These are phyloP conservation scores for Bembecia ichneumoniformis DNA, from an alignment of 2,888 invertebrate species.

Conservation along the genomic window DNA sequence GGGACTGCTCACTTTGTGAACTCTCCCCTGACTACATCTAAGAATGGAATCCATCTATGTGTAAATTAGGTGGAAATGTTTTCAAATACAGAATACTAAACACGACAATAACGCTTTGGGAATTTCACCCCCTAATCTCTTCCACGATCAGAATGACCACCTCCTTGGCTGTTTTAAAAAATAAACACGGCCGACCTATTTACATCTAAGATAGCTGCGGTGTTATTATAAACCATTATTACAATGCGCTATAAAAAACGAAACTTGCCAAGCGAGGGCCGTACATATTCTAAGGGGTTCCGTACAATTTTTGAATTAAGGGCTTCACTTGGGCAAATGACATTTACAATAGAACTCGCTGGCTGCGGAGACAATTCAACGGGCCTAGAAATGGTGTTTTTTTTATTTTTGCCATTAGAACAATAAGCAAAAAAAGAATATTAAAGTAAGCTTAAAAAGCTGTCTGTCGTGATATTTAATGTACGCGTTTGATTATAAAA, in stretches of 20 bases:
- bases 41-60: no score
- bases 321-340: no score
- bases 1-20: no score
- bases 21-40: no score
- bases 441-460: no score
- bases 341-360: no score
- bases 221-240: not conserved
- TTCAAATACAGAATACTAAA: slow-evolving; percentile 5
- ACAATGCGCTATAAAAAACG: not conserved
- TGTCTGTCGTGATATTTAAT: no score
- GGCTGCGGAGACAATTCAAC: no score
- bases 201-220: not conserved
- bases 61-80: slow-evolving; percentile 1
- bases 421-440: no score
- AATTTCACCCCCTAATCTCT: slow-evolving; percentile 2
- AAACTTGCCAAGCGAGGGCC: not conserved
- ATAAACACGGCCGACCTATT: not conserved
- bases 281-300: not conserved
- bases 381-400: no score
- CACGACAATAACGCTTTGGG: slow-evolving; percentile 2
- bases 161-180: not conserved
- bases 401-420: no score
- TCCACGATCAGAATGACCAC: slow-evolving; percentile 3
- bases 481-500: no score
- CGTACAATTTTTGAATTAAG: not conserved